Base-by-base conservation (phyloP, 2,888 invertebrate species). In the Metellina segmentata region DNA sequence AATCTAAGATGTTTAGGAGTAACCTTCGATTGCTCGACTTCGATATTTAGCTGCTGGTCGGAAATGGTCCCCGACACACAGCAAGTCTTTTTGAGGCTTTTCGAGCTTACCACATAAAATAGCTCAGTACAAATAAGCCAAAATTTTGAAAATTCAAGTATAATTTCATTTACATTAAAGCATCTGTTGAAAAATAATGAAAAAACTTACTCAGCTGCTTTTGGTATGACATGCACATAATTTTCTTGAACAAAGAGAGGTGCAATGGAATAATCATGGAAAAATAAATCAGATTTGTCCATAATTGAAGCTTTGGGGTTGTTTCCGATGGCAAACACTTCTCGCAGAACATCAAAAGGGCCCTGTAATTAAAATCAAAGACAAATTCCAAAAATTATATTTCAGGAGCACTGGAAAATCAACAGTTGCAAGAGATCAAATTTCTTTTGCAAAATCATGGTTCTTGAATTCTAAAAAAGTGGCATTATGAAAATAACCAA, bases 201-300 rank as follows among this genome's bases (percentile, higher is more conserved):
- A 11, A n/a, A 34, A 75, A 79, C 91, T 79, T 89, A 92, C 92
- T 92, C 74, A 16, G 85, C 81, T 48, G 71, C 75, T 16, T 79
- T 81, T 19, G 92, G 85, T n/a, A 95, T 95, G 0, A 98, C 98
- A 93, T 96, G 96, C 20, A 98, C 95, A 95, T 99, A 99, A 95
- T 99, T 99, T 95, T 99, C 99, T 94, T 99, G 99, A 0, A 99
- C 98, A 95, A 99, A 99, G 16, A 99, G 96, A 0, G 99, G 98
- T n/a, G 97, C 97, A 93, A 99, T 96, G 94, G 97, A 98, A 95
- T 99, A 99, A 96, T 99, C 99, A 94, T 98, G 97, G 95, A 99
- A 99, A 95, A 99, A 99, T 88, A 99, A 96, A 94, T 98, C 97
- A 89, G 97, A 96, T 95, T 97, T 98, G 94, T 99, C 98, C 93